Percentiles rank a stretch among this genome's conserved stretches.
Conservation (phyloP, 2,888 invertebrate genomes). For the Chrysina gloriosa region DNA sequence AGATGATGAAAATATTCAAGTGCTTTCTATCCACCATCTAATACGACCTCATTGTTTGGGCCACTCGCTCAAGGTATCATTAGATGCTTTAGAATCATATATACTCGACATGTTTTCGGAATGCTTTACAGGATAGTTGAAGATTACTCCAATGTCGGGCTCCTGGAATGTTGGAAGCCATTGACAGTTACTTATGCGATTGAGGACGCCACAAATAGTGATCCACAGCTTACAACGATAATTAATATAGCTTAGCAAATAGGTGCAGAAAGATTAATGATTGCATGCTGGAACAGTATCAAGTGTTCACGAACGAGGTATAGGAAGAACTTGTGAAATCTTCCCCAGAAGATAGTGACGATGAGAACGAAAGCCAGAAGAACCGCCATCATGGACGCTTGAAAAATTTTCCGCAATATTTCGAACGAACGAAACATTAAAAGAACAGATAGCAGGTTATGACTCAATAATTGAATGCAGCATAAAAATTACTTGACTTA, state of each 20-base stretch:
- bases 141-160: not conserved
- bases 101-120: not conserved
- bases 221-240: not conserved
- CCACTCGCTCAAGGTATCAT: too few relatives aligned
- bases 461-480: too few relatives aligned
- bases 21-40: too few relatives aligned
- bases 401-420: too few relatives aligned
- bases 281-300: not conserved
- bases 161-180: too few relatives aligned
- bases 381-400: not conserved
- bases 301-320: too few relatives aligned
- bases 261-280: not conserved
- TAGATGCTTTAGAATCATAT: not conserved
- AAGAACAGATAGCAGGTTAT: too few relatives aligned
- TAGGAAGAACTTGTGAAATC: not conserved
- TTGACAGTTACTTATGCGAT: not conserved
- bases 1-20: too few relatives aligned
- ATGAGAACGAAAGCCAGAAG: not conserved
- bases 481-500: too few relatives aligned
- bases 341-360: not conserved
- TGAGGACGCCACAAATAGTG: not conserved
- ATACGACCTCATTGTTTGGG: too few relatives aligned
- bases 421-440: too few relatives aligned
- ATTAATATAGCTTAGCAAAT: conserved; percentile 4
- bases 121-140: not conserved